These are phyloP conservation scores for Drosophila merina DNA, from an alignment of 2,888 invertebrate genomes.

Conservation along the genomic window DNA sequence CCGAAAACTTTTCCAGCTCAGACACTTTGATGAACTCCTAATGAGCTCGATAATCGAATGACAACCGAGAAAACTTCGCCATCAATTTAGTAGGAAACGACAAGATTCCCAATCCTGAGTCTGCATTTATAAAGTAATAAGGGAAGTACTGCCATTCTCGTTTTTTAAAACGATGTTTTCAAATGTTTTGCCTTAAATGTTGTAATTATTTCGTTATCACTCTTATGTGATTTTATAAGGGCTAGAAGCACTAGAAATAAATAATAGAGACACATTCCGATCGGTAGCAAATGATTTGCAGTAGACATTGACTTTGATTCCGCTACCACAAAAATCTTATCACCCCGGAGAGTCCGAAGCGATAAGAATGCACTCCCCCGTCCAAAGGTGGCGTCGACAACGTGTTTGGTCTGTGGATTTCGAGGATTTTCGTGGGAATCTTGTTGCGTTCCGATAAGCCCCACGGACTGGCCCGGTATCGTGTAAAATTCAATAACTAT, in stretches of 20 bases:
- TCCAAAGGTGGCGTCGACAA: conserved; percentile 36
- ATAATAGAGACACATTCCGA: conserved; percentile 12
- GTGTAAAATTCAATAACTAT: conserved; percentile 30
- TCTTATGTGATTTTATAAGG: not conserved
- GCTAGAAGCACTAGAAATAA: not conserved
- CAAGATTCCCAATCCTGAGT: no score
- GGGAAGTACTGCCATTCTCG: no score
- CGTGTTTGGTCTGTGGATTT: conserved; percentile 4
- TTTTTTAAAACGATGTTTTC: no score
- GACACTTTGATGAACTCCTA: conserved; percentile 67
- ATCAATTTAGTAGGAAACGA: not conserved
- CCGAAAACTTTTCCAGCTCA: conserved; percentile 48
- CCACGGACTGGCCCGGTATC: not conserved
- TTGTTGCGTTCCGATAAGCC: conserved; percentile 28
- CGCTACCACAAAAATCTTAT: conserved; percentile 49
- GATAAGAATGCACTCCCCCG: conserved; percentile 55
- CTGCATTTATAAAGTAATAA: no score
- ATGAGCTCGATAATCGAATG: conserved; percentile 66
- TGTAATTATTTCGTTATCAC: not conserved
- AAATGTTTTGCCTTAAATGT: not conserved
- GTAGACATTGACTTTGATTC: conserved; percentile 57
- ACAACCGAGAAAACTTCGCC: not conserved
- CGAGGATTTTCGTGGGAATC: conserved; percentile 18
- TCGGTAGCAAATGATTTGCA: conserved; percentile 34
- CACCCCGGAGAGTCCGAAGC: conserved; percentile 35